A percentile compares a stretch with the other conserved stretches of the same genome.
phyloP scores from a whole-genome alignment of 2,113 vertebrate genomes.

The Pagrus major region DNA sequence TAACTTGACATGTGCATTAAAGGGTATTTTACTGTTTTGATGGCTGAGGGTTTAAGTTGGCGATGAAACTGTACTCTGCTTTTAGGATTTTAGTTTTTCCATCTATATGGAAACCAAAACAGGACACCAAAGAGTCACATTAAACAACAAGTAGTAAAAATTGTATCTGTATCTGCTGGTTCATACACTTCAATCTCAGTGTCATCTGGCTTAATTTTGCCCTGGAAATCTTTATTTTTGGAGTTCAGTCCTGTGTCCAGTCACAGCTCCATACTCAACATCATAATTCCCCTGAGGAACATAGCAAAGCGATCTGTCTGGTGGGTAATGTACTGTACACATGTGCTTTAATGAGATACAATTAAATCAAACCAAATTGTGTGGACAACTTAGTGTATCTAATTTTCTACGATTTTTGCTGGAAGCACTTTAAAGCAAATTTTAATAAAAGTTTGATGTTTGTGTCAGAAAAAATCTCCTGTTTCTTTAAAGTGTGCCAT shows the following conservation, averaged over 20 bases:
- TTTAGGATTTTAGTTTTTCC: neutral
- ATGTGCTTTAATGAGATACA: constrained; percentile 68
- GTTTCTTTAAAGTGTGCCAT: constrained; percentile 44
- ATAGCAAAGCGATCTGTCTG: constrained; percentile 63
- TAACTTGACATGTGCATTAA: neutral
- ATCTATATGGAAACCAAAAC: neutral
- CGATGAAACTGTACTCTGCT: neutral
- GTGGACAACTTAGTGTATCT: constrained; percentile 55
- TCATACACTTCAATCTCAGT: constrained; percentile 13
- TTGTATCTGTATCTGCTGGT: neutral
- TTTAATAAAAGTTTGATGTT: constrained; percentile 8
- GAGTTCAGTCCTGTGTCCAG: constrained; percentile 20
- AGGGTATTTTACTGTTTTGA: neutral
- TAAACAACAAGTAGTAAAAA: constrained; percentile 22
- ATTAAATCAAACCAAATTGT: constrained; percentile 63
- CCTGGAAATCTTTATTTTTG: constrained; percentile 15
- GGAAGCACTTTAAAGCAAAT: constrained; percentile 8
- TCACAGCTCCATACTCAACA: constrained; percentile 45
- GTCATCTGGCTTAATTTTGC: constrained; percentile 8
- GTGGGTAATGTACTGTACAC: constrained; percentile 67
- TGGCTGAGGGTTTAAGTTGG: neutral
- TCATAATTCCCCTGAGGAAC: constrained; percentile 59
- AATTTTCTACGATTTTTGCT: constrained; percentile 35
- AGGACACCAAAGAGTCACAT: neutral
- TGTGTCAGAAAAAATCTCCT: constrained; percentile 10